Evolutionary conservation across 2,113 vertebrate species (phyloP), one percentile per base, ranked within the genome.

Genomic region (Lophotis ruficrista): DNA sequence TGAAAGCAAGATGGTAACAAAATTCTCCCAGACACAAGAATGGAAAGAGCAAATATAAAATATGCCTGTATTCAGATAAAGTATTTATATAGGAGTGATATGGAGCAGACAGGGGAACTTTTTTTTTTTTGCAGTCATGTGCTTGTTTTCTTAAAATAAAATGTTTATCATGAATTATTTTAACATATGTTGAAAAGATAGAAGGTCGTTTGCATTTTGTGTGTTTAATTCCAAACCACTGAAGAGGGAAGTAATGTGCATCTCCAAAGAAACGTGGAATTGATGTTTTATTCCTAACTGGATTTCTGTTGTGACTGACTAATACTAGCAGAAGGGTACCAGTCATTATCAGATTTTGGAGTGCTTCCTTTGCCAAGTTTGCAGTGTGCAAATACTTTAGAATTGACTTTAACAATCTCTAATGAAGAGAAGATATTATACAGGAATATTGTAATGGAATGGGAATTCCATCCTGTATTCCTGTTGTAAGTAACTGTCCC

Each of bases 1-100:
- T 78, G 75, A 94, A 75, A 79, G 37, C 92, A 97, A 94, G 89
- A 93, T 82, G 86, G 58, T 64, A 90, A 93, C 5, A 62, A 57
- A 60, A 53, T 35, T 58, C 78, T 90, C 60, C 81, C 70, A 72
- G 54, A 30, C 53, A 54, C 20, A 62, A 91, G 13, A 80, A 71
- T 18, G 17, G 35, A 83, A 62, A 53, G 17, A 80, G 68, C n/a
- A 87, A 82, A 27, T 33, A 64, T 9, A 41, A 62, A n/a, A 1
- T 62, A 58, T 27, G 41, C 8, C 15, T 56, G 14, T 61, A 38
- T 78, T 91, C 61, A 71, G 33, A 60, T 24, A 12, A 58, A 81
- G 6, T 70, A 35, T 57, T 83, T 78, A 51, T 72, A 47, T 30
- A 69, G n/a, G 27, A 75, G 18, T 6, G n/a, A 47, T 62, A 38